Base-by-base conservation (phyloP, 2,113 vertebrate species). In the Takifugu bimaculatus region DNA sequence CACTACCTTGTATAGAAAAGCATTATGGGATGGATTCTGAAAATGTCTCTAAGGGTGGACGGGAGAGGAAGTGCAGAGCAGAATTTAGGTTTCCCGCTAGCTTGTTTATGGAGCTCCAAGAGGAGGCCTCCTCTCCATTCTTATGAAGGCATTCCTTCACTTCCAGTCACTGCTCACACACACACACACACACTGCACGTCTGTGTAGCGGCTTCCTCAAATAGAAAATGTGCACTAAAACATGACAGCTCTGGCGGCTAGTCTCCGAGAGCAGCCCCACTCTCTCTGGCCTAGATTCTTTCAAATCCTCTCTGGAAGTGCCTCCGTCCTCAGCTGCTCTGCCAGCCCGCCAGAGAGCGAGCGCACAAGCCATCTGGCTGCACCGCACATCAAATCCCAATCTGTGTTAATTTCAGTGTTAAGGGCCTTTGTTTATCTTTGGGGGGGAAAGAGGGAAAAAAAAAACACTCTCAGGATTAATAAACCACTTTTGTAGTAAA, bases 231-330 rank as follows among this genome's bases (percentile, higher is more conserved):
- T 81, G 85, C 84, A 84, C 82, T 77, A 87, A 88, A 88, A 89
- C 85, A 90, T 82, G 88, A 88, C 88, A 86, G 87, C 80, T 83
- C 83, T 81, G 84, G 82, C 81, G 85, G 88, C 85, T 70, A 87
- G 83, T 85, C 81, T 88, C 83, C 51, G 72, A 79, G 84, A 88
- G 88, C 82, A 85, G 83, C 76, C 73, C 79, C 74, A 29, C 80
- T 82, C 82, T 84, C 81, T 75, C 77, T 91, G 90, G 85, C 90
- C 88, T 90, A 91, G 85, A 89, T 90, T 90, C 84, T 82, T 80
- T 84, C 72, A 86, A 87, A 89, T 90, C 87, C 88, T 77, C 85
- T 89, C 88, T 87, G 86, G 88, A 89, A 90, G 82, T 82, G 78
- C 61, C 72, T 70, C 54, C 60, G 85, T 89, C 89, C 89, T 88